Evolutionary conservation across 2,888 invertebrate genomes (phyloP).

Genomic region (Ophioninae sp.): DNA sequence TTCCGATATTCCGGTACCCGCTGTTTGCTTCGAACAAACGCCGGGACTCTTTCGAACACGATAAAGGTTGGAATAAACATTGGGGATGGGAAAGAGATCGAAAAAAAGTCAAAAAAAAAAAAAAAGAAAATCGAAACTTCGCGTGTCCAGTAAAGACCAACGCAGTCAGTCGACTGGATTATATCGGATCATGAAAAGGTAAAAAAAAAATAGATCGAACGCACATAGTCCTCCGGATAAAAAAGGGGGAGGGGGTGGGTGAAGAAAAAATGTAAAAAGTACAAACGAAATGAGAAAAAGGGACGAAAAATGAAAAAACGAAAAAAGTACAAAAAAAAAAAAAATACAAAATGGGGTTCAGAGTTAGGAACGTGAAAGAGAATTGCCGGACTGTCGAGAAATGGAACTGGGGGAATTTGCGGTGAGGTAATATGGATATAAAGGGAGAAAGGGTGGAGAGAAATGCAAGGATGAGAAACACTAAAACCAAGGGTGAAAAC

Average conservation of each 20-base stretch:
- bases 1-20: slow-evolving; percentile 59
- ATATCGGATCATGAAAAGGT: slow-evolving; percentile 16
- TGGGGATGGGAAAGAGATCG: slow-evolving; percentile 4
- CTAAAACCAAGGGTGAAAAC: slow-evolving; percentile 26
- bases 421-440: slow-evolving; percentile 6
- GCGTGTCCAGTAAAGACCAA: slow-evolving; percentile 3
- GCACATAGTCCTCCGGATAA: neutral
- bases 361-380: slow-evolving; percentile 13
- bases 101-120: slow-evolving; percentile 1
- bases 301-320: neutral
- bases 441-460: slow-evolving; percentile 13
- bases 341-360: neutral
- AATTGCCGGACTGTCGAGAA: slow-evolving; percentile 11
- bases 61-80: neutral
- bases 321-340: neutral
- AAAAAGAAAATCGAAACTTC: slow-evolving; percentile 11
- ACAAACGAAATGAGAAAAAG: neutral
- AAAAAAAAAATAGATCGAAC: slow-evolving; percentile 2
- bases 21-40: slow-evolving; percentile 57
- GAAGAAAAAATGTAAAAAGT: slow-evolving; percentile 19
- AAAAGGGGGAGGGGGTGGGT: neutral
- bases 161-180: slow-evolving; percentile 19
- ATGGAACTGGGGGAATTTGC: neutral
- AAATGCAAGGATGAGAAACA: slow-evolving; percentile 30
- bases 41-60: slow-evolving; percentile 16